Evolutionary conservation across 2,113 vertebrate genomes (phyloP).

Genomic region (Oncorhynchus nerka): DNA sequence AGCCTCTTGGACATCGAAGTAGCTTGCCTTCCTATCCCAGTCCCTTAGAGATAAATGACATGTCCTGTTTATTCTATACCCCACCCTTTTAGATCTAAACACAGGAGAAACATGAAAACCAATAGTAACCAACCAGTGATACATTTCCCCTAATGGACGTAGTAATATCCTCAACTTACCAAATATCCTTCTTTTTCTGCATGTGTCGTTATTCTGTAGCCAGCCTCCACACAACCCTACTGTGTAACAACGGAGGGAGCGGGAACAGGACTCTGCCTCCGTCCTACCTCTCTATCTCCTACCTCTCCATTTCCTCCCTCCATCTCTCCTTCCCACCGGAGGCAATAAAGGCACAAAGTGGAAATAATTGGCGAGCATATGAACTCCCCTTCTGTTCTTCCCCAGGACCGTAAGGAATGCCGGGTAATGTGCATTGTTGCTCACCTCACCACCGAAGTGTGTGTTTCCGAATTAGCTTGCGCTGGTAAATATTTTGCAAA

Average conservation of each 20-base stretch:
- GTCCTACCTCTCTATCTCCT: constrained; percentile 47
- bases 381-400: constrained; percentile 91
- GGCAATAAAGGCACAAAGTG: constrained; percentile 87
- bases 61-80: no score
- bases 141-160: constrained; percentile 27
- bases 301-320: constrained; percentile 46
- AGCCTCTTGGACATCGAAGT: constrained; percentile 7
- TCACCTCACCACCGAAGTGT: constrained; percentile 83
- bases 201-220: constrained; percentile 38
- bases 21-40: constrained; percentile 31
- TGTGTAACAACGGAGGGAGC: constrained; percentile 24
- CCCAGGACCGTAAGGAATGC: constrained; percentile 80
- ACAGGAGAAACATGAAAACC: constrained; percentile 16
- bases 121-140: constrained; percentile 29
- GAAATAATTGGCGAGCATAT: constrained; percentile 90
- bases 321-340: constrained; percentile 69
- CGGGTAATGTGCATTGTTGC: constrained; percentile 82
- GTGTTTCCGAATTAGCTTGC: constrained; percentile 91
- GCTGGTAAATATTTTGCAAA: constrained; percentile 83
- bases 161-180: constrained; percentile 45
- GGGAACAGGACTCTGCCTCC: constrained; percentile 49
- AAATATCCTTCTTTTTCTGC: constrained; percentile 19
- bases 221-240: constrained; percentile 31
- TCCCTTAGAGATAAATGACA: background rate
- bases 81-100: background rate